A percentile compares a stretch with the other conserved stretches of the same genome.
Evolutionary conservation across 2,113 vertebrate species (phyloP).

Genomic region (Lophura nycthemera): DNA sequence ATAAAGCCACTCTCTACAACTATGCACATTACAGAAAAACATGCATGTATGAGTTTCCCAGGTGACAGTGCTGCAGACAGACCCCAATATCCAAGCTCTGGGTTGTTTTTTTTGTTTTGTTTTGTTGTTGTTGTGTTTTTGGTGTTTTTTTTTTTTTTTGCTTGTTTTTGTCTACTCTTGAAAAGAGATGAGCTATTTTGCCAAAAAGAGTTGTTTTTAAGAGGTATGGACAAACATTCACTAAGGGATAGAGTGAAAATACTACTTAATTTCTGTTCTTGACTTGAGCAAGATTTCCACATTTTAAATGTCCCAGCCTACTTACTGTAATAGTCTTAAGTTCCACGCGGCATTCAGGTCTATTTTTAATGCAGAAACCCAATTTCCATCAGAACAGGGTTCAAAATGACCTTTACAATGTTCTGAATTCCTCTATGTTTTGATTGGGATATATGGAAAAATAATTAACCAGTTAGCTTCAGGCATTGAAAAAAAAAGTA

Average conservation of each 20-base stretch:
- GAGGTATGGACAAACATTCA: neutral
- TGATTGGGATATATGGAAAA: slow-evolving; percentile 46
- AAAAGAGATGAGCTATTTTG: neutral
- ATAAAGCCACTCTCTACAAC: neutral
- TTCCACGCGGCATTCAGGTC: slow-evolving; percentile 23
- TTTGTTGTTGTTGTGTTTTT: too few species aligned
- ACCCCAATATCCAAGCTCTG: neutral
- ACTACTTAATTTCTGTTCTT: slow-evolving; percentile 33
- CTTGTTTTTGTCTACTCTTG: neutral
- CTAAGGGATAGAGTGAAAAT: neutral
- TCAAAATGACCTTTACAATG: slow-evolving; percentile 36
- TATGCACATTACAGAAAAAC: neutral
- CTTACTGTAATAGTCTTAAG: neutral
- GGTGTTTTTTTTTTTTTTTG: too few species aligned
- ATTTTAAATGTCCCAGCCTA: slow-evolving; percentile 4
- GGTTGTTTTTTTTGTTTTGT: too few species aligned
- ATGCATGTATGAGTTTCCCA: neutral
- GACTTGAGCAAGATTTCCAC: slow-evolving; percentile 33
- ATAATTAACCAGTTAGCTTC: slow-evolving; percentile 62
- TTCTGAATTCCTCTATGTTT: slow-evolving; percentile 36
- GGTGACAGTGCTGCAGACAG: neutral
- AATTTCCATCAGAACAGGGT: slow-evolving; percentile 29
- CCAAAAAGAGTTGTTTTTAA: neutral
- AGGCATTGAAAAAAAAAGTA: slow-evolving; percentile 36
- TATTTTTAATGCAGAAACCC: slow-evolving; percentile 29